Conservation (phyloP, 2,797 vertebrate genomes). For the Falco naumanni region DNA sequence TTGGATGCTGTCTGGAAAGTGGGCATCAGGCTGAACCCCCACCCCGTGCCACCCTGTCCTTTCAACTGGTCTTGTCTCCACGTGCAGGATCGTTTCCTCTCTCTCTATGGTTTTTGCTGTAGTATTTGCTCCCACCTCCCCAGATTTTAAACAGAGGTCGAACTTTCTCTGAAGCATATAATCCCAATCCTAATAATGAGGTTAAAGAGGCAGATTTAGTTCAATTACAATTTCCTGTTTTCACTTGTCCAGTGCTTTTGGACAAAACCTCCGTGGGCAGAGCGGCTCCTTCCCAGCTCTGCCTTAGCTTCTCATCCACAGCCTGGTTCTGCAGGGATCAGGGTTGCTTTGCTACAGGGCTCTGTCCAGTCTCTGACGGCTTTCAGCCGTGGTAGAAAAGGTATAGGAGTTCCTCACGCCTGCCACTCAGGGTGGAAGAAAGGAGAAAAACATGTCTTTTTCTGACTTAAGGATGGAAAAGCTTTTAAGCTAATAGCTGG, state of each 20-base stretch:
- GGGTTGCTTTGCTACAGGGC: background rate
- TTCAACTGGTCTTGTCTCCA: background rate
- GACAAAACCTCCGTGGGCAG: background rate
- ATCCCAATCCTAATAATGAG: constrained; percentile 35
- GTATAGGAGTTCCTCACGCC: background rate
- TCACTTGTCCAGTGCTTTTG: background rate
- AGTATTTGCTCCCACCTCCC: background rate
- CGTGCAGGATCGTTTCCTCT: background rate
- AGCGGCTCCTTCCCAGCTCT: background rate
- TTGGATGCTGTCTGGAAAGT: background rate
- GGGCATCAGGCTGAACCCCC: background rate
- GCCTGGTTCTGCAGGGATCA: background rate
- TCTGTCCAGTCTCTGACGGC: background rate
- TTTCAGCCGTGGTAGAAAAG: background rate
- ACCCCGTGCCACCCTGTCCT: fast-evolving
- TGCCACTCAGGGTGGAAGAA: background rate
- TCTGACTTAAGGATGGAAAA: background rate
- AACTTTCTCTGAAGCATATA: background rate
- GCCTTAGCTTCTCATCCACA: background rate
- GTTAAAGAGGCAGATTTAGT: constrained; percentile 17
- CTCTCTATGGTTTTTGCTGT: background rate
- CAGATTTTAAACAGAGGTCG: background rate
- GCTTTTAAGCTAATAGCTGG: background rate
- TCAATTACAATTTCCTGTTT: background rate
- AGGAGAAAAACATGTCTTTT: background rate